phyloP scores from a whole-genome alignment of 2,888 invertebrate genomes.

The Volucella inanis region DNA sequence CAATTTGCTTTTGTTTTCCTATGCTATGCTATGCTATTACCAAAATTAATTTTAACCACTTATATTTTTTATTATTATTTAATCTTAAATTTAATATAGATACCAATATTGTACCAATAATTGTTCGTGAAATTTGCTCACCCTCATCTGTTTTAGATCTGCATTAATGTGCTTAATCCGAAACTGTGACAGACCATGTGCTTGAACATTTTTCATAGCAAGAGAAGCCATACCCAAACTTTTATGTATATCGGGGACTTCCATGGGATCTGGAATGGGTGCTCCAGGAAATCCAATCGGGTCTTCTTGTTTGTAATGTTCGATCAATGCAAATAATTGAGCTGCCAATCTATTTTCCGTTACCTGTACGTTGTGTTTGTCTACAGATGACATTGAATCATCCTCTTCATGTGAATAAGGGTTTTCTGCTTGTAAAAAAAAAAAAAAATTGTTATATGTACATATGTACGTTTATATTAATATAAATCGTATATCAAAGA shows the following conservation, averaged over 20 bases:
- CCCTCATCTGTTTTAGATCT: conserved; percentile 90
- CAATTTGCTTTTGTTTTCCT: no score
- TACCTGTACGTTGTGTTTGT: conserved; percentile 80
- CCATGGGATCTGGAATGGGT: conserved; percentile 91
- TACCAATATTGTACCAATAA: no score
- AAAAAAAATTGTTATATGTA: neutral
- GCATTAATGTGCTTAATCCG: conserved; percentile 88
- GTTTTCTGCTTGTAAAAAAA: conserved; percentile 42
- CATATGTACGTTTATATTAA: no score
- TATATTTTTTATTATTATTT: no score
- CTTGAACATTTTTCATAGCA: conserved; percentile 88
- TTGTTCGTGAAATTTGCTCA: conserved; percentile 77
- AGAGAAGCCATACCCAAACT: conserved; percentile 88
- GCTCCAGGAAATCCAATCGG: conserved; percentile 92
- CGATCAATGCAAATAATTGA: conserved; percentile 87
- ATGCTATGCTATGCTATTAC: no score
- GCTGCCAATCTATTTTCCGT: conserved; percentile 89
- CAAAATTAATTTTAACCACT: no score
- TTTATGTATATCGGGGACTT: conserved; percentile 90
- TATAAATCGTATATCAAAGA: neutral
- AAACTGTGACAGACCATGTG: conserved; percentile 91
- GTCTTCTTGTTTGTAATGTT: conserved; percentile 91
- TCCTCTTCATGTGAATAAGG: conserved; percentile 65
- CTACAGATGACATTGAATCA: conserved; percentile 61
- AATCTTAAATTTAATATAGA: neutral